These are phyloP conservation scores for Raja brachyura DNA, from an alignment of 2,113 vertebrate genomes.

Conservation along the genomic window DNA sequence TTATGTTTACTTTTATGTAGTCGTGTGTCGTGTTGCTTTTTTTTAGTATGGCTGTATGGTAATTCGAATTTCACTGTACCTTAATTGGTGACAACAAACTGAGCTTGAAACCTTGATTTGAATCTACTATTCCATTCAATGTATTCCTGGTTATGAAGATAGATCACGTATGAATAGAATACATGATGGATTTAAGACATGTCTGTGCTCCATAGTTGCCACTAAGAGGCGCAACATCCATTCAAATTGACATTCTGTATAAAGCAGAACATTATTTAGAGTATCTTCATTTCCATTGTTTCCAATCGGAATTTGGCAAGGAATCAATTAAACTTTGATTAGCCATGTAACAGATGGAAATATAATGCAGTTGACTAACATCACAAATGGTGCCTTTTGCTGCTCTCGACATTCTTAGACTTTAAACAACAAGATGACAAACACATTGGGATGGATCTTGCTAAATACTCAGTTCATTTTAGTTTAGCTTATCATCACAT, in stretches of 20 bases:
- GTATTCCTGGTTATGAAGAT: neutral
- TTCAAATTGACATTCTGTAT: neutral
- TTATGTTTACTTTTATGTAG: too few species aligned
- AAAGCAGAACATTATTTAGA: neutral
- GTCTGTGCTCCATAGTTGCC: neutral
- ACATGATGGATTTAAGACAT: neutral
- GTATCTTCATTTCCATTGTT: neutral
- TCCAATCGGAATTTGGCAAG: neutral
- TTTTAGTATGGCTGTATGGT: too few species aligned
- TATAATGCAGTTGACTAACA: neutral
- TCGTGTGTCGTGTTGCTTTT: too few species aligned
- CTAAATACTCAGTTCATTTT: too few species aligned
- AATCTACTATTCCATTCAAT: neutral
- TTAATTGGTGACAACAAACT: too few species aligned
- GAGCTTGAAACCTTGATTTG: neutral
- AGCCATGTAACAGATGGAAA: neutral
- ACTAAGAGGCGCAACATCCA: conserved; percentile 20
- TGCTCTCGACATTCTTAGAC: neutral
- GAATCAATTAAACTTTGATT: neutral
- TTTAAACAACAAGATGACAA: neutral
- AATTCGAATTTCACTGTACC: too few species aligned
- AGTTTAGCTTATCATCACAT: too few species aligned
- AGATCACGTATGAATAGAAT: neutral
- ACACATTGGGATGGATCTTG: neutral
- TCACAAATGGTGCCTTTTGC: neutral